Percentiles rank a stretch among this genome's conserved stretches.
Conservation (phyloP, 1,140 invertebrate genomes). For the Idris sp. region DNA sequence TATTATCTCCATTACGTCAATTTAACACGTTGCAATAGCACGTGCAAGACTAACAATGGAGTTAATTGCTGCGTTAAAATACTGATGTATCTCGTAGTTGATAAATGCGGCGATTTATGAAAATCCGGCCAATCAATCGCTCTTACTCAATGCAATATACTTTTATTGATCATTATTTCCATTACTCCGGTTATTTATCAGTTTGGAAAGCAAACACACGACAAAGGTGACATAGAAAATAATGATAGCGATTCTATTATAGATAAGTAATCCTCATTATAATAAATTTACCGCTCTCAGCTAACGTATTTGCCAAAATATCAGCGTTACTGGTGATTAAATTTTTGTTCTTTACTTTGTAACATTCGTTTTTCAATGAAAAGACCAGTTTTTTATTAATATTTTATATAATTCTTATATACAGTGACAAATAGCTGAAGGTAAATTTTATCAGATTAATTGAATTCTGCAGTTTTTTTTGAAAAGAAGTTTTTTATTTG, state of each 20-base stretch:
- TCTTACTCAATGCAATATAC: too few relatives aligned
- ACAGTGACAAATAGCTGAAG: too few relatives aligned
- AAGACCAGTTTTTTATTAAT: too few relatives aligned
- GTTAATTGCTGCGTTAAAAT: conserved; percentile 55
- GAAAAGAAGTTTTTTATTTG: too few relatives aligned
- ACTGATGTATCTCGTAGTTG: conserved; percentile 38
- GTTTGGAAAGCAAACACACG: conserved; percentile 4
- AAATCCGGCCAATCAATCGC: conserved; percentile 4
- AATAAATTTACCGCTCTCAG: not conserved
- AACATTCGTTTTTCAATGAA: too few relatives aligned
- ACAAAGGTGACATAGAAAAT: conserved; percentile 6
- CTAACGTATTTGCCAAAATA: not conserved
- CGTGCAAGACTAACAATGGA: conserved; percentile 41
- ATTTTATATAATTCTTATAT: too few relatives aligned
- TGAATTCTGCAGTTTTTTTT: too few relatives aligned
- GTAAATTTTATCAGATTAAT: too few relatives aligned
- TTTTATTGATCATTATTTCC: conserved; percentile 14
- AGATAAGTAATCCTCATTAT: conserved; percentile 12
- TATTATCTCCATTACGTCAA: conserved; percentile 61
- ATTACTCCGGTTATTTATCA: conserved; percentile 11
- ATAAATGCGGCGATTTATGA: conserved; percentile 38
- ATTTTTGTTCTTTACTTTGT: too few relatives aligned
- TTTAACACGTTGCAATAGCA: conserved; percentile 55
- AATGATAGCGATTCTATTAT: conserved; percentile 18
- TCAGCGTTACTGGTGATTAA: too few relatives aligned